Base-by-base conservation (phyloP, 2,888 invertebrate genomes). In the Apodemia hepburni region DNA sequence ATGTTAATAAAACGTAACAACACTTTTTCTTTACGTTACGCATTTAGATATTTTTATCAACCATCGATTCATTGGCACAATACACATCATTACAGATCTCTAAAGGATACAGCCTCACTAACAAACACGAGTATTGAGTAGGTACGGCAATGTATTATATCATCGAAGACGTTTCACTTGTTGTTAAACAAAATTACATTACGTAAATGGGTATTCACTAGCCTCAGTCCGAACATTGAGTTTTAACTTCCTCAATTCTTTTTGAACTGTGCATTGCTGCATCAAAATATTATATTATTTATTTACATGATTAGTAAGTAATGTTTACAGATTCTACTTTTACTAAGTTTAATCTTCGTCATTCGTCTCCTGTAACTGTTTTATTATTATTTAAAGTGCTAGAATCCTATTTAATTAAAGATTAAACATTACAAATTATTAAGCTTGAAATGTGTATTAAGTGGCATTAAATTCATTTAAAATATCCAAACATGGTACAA, bases 171-270 rank as follows among this genome's bases (percentile, higher is more conserved):
- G 78, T 87, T 87, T 89, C 88, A 83, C 88, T 85, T 80, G 81
- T 82, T 84, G 84, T 86, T 83, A 85, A 87, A 87, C 80, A 85
- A 84, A 87, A 84, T 82, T 82, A 78, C 78, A 76, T 88, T 84
- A 80, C 78, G 82, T 77, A 87, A 88, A 74, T 72, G 67, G 66
- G 73, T 80, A 79, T 79, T 79, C 78, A 78, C 78, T 72, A 73
- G 74, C 71, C 77, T 71, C 73, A 71, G 73, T 75, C 72, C 76
- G 71, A 73, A 75, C 70, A 75, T 77, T 71, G 72, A 65, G 70
- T 67, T 73, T 75, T 76, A 75, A 79, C 80, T 82, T 83, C 80
- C 82, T 83, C 71, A 71, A 75, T 74, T 70, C 65, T 64, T 62
- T 69, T 66, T 68, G 47, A 63, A 59, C 65, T 65, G 60, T 54